Base-by-base conservation (phyloP, 2,888 invertebrate species). In the Drosophila mimica region DNA sequence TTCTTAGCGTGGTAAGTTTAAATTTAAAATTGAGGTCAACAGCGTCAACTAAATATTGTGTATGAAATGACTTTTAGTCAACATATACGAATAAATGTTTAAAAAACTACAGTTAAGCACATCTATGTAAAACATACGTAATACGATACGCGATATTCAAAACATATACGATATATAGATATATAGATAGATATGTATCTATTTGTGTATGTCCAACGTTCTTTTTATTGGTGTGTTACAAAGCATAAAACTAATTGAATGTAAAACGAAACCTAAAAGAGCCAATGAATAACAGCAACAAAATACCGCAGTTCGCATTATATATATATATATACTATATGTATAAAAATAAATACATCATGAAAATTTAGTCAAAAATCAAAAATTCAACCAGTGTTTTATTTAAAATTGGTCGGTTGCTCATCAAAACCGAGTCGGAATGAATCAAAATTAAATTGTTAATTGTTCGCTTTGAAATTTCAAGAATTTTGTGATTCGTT, bases 281-380 rank as follows among this genome's bases (percentile, higher is more conserved):
- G 40, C 30, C 72, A 52, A 67, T 43, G 34, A 64, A 38, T 11
- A 51, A 40, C 33, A 59, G 53, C 40, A 65, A 70, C 40, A 65
- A 75, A 77, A 66, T 56, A 61, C 51, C 63, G 52, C 66, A 78
- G 68, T 74, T 81, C 62, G 70, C 64, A 79, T 63, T 54, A 70
- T 67, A 64, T 25, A 70, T 67, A 64, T 43, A 75, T 48, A 75
- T 36, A 38, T 40, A 78, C 40, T 56, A 58, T 53, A 67, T 66
- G 58, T 58, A 65, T 73, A 66, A 20, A 69, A 76, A 88, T 79
- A 90, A 89, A 89, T 89, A 84, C 75, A 90, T 83, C 84, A 82
- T 80, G 81, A 82, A 85, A 89, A 90, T 83, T 85, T 85, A 85
- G 90, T 85, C 85, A 88, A 90, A 90, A 63, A 86, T 85, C 87